Evolutionary conservation across 2,797 vertebrate genomes (phyloP), one percentile per base, ranked within the genome.

Genomic region (Mormyrops attenuatus): DNA sequence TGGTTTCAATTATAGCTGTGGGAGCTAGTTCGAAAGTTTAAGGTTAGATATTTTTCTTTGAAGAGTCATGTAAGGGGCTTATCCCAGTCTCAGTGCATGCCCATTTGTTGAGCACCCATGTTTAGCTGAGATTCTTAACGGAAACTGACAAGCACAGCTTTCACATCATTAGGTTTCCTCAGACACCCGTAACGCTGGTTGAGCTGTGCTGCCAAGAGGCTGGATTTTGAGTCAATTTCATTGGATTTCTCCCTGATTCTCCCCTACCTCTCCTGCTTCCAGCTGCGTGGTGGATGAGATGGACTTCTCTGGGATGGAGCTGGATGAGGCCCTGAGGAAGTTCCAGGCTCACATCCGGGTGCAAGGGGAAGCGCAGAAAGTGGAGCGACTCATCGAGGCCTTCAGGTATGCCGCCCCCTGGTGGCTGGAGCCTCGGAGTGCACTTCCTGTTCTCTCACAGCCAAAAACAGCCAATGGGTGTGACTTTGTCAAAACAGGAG

Each of bases 241-340:
- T 7, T 86, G 52, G 49, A 52, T 55, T 38, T 50, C 17, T 53
- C 49, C 22, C 26, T 6, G 49, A 44, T 44, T 84, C 15, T 30
- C 20, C 41, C 38, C 41, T 57, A 20, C 20, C 66, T 90, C 6
- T 90, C 85, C 89, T 87, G 91, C 85, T 87, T 47, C 87, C 89
- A 99, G 98, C 92, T 99, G 98, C 26, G 98, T 99, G 52, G 99
- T 99, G 91, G 99, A 99, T 89, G 98, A 99, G 95, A 99, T 99
- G 98, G 98, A 99, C 94, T 99, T 99, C 94, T 98, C 98, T 0
- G 96, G 97, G 90, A 98, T 99, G 98, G 99, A 99, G 94, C 96
- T 99, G 91, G 99, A 99, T 57, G 98, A 99, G 94, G 99, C 99
- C 50, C 96, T 99, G 91, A 96, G 99, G 94, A 99, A 99, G 95